Evolutionary conservation across 2,888 invertebrate species (phyloP).

Genomic region (Tinea semifulvella): DNA sequence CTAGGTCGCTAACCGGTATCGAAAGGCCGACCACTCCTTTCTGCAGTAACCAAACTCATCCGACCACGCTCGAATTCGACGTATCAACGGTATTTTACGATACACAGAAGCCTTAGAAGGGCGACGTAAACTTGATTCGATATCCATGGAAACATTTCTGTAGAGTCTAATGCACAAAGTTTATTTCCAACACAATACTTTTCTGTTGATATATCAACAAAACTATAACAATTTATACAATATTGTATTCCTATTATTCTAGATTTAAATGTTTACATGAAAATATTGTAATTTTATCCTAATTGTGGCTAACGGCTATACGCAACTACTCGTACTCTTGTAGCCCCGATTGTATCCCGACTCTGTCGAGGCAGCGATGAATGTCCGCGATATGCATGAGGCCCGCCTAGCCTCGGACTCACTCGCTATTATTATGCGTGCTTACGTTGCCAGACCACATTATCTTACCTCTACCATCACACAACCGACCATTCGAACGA

Average conservation of each 20-base stretch:
- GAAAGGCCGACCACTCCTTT: slow-evolving; percentile 8
- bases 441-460: slow-evolving; percentile 24
- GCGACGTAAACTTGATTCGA: background rate
- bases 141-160: background rate
- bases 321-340: slow-evolving; percentile 20
- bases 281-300: background rate
- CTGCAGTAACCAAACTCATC: slow-evolving; percentile 9
- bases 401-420: slow-evolving; percentile 21
- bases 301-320: slow-evolving; percentile 7
- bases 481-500: slow-evolving; percentile 25
- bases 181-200: background rate
- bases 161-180: too few species aligned
- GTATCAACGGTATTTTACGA: slow-evolving; percentile 10
- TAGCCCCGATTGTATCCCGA: slow-evolving; percentile 28
- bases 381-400: slow-evolving; percentile 17
- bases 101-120: background rate
- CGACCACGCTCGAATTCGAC: slow-evolving; percentile 7
- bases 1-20: slow-evolving; percentile 9
- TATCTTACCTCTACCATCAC: slow-evolving; percentile 25
- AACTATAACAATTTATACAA: background rate
- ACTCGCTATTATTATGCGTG: slow-evolving; percentile 32
- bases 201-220: background rate
- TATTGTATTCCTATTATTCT: background rate
- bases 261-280: background rate
- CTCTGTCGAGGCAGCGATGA: slow-evolving; percentile 22